A percentile compares a stretch with the other conserved stretches of the same genome.
Conservation (phyloP, 2,888 invertebrate genomes). For the Carcina quercana region DNA sequence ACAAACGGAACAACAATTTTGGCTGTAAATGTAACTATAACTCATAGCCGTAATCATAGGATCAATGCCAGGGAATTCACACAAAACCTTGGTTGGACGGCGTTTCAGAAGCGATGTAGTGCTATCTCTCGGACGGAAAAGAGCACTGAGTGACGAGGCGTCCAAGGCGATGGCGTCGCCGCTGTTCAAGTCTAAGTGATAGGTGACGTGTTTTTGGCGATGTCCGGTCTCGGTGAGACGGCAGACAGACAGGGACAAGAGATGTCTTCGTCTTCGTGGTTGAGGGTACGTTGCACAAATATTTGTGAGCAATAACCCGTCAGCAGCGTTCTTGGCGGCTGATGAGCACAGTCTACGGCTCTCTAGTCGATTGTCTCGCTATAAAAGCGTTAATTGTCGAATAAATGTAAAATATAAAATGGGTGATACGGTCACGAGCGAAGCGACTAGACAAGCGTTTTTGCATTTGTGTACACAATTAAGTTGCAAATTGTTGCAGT, state of each 20-base stretch:
- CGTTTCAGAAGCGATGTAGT: conserved; percentile 52
- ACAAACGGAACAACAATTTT: conserved; percentile 51
- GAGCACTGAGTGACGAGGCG: conserved; percentile 32
- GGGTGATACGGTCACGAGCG: no score
- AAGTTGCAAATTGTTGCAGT: no score
- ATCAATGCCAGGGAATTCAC: conserved; percentile 64
- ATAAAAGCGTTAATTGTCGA: no score
- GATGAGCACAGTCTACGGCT: no score
- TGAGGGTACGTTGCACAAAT: conserved; percentile 52
- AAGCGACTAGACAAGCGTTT: no score
- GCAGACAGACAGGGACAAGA: conserved; percentile 24
- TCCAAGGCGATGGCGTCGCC: conserved; percentile 32
- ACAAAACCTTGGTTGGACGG: conserved; percentile 43
- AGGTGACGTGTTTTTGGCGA: conserved; percentile 50
- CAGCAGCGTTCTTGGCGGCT: no score
- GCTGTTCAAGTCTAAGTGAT: conserved; percentile 25
- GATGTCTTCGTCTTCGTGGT: conserved; percentile 58
- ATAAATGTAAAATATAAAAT: no score
- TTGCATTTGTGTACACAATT: no score
- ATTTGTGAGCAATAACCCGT: no score
- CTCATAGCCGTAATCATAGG: conserved; percentile 42
- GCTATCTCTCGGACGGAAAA: conserved; percentile 44
- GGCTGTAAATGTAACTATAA: conserved; percentile 44
- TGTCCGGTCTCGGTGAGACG: no score
- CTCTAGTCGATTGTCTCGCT: no score